These are phyloP conservation scores for Bovichtus variegatus DNA, from an alignment of 2,797 vertebrate species.

Conservation along the genomic window DNA sequence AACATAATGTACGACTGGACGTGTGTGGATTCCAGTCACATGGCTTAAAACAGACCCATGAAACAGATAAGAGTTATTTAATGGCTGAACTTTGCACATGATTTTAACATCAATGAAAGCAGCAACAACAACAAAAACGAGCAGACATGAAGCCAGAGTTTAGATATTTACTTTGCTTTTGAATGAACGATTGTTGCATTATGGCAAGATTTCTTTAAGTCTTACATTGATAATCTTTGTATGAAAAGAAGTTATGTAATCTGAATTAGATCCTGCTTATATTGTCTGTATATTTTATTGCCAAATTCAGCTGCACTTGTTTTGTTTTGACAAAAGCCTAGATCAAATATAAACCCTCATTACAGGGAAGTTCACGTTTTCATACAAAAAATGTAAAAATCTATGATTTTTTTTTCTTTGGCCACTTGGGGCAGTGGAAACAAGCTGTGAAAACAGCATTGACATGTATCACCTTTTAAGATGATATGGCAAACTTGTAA, in stretches of 20 bases:
- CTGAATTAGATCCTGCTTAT: background rate
- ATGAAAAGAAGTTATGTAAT: background rate
- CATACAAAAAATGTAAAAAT: background rate
- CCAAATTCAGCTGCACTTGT: background rate
- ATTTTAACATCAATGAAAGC: conserved; percentile 2
- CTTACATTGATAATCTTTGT: background rate
- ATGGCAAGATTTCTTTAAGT: background rate
- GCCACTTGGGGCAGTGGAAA: too few relatives aligned
- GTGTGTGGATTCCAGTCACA: conserved; percentile 1
- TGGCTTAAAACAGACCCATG: background rate
- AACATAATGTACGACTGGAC: background rate
- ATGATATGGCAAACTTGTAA: too few relatives aligned
- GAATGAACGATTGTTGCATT: background rate
- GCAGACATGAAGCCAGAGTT: background rate
- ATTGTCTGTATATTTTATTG: background rate
- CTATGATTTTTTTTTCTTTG: too few relatives aligned
- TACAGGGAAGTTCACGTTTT: background rate
- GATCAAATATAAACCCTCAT: background rate
- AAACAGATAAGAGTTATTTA: conserved; percentile 4
- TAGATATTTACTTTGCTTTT: background rate
- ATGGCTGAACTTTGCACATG: background rate
- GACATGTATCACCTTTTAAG: too few relatives aligned
- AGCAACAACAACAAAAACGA: background rate
- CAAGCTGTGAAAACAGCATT: background rate
- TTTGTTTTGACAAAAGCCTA: background rate